Base-by-base conservation (phyloP, 2,888 invertebrate genomes). In the Rhagium mordax region DNA sequence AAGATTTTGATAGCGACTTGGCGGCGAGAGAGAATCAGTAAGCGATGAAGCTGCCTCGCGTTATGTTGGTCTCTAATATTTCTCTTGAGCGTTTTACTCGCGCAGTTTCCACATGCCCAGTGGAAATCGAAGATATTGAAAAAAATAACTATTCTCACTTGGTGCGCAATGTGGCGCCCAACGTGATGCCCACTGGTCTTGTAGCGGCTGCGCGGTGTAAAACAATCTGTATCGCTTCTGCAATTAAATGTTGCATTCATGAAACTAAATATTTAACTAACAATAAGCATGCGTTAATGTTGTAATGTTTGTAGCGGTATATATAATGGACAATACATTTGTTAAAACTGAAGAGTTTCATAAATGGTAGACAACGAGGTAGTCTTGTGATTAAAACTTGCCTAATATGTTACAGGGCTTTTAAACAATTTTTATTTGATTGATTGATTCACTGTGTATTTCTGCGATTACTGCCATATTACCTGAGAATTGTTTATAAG, bases 261-360 rank as follows among this genome's bases (percentile, higher is more conserved):
- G 15, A 65, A 8, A 47, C 18, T 65, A 64, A n/a, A 48, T 16
- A 64, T 21, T 27, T 49, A 27, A 51, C 48, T 24, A 70, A 64
- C 55, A 55, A 20, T 62, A 61, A 65, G 75, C 74, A 76, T 78
- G 76, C 73, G 72, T 73, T 65, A 70, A 78, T 67, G 67, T 76
- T 78, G 78, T 78, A 73, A 75, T 77, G 74, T 75, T 71, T 74
- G 70, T 77, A 78, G 75, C 67, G 8, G 67, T 71, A 74, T 77
- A 74, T 77, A 75, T 80, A 80, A 71, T 75, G 75, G 80, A 81
- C 79, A 81, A 81, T 81, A 79, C 77, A 70, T 76, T 78, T 78
- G 71, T 67, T 67, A 67, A 47, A 49, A 49, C 24, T 64, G 24
- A 64, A 33, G 33, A 60, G 29, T 41, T 20, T 53, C 64, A 64